Evolutionary conservation across 1,140 invertebrate species (phyloP).

Genomic region (Drosophila dunni): DNA sequence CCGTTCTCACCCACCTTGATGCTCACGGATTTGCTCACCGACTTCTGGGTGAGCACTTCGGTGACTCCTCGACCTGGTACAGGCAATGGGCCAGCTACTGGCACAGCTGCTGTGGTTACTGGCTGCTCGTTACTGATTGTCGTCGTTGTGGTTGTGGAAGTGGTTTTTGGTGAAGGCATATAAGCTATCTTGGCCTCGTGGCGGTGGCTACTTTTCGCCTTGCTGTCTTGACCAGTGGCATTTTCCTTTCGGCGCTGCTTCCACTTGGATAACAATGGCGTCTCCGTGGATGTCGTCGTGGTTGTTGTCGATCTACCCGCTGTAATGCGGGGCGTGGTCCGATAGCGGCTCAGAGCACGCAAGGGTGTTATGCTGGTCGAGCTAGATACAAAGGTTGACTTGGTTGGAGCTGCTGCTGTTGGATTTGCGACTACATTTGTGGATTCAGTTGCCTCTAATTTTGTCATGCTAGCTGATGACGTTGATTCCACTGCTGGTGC

Average conservation of each 20-base stretch:
- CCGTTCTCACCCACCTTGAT: slow-evolving; percentile 79
- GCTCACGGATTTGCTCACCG: slow-evolving; percentile 79
- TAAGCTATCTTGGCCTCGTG: slow-evolving; percentile 58
- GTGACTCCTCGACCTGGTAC: slow-evolving; percentile 41
- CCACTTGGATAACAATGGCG: slow-evolving; percentile 68
- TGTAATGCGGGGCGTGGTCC: slow-evolving; percentile 69
- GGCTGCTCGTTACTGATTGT: slow-evolving; percentile 2
- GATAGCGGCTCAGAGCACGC: slow-evolving; percentile 66
- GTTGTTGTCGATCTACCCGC: slow-evolving; percentile 65
- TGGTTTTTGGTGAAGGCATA: slow-evolving; percentile 11
- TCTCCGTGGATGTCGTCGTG: slow-evolving; percentile 55
- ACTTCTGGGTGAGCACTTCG: slow-evolving; percentile 80
- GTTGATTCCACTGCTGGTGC: neutral
- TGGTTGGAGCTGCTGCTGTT: slow-evolving; percentile 25
- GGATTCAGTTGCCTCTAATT: slow-evolving; percentile 15
- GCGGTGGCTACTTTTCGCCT: slow-evolving; percentile 60
- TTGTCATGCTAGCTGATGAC: neutral
- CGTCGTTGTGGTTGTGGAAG: slow-evolving; percentile 24
- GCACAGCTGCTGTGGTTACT: slow-evolving; percentile 9
- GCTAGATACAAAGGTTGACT: slow-evolving; percentile 63
- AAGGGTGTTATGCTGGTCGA: slow-evolving; percentile 63
- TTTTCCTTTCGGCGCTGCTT: slow-evolving; percentile 68
- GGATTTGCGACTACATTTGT: slow-evolving; percentile 15
- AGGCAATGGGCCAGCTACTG: slow-evolving; percentile 13
- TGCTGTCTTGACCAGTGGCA: slow-evolving; percentile 65